Evolutionary conservation across 2,113 vertebrate genomes (phyloP), one percentile per base, ranked within the genome.

Genomic region (Todiramphus chloris): DNA sequence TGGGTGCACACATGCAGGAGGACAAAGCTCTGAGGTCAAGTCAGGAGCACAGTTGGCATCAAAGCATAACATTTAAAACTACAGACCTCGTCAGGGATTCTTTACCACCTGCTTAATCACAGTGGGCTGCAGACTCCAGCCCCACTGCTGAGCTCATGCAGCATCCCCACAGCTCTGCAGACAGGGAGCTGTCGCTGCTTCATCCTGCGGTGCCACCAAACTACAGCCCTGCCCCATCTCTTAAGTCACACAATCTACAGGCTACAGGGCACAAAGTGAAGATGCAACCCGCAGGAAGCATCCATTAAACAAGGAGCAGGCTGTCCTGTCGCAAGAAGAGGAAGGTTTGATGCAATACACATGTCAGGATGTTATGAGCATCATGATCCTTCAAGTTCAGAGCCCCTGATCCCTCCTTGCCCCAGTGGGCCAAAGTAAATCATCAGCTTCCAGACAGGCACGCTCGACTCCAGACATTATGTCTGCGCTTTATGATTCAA

Each of bases 151-250:
- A 35, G 66, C 76, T 48, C 69, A 23, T 23, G 6, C 56, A 5
- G 35, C 16, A 8, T 8, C 46, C 2, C 80, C 16, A 76, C 64
- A 28, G 56, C 1, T 24, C 70, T 69, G 79, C 43, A 7, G 24
- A 27, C 16, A 8, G 51, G 43, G 51, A 17, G 48, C 63, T 44
- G 43, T 6, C 19, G 5, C 66, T 23, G 50, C 2, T 41, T 11
- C 11, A 10, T 20, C 23, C 62, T 13, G 3, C 0, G 11, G 15
- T 10, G 31, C 4, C 6, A 13, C 30, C 28, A 19, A 33, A 14
- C 50, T 6, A 3, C 60, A 12, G 3, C 18, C 50, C 27, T 14
- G 10, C 11, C 19, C 56, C 43, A 14, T 6, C 53, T 9, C 37
- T 8, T 1, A 33, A 20, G 8, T 5, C 67, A 23, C 27, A 8